phyloP scores from a whole-genome alignment of 2,888 invertebrate genomes.

The Orthosia incerta region DNA sequence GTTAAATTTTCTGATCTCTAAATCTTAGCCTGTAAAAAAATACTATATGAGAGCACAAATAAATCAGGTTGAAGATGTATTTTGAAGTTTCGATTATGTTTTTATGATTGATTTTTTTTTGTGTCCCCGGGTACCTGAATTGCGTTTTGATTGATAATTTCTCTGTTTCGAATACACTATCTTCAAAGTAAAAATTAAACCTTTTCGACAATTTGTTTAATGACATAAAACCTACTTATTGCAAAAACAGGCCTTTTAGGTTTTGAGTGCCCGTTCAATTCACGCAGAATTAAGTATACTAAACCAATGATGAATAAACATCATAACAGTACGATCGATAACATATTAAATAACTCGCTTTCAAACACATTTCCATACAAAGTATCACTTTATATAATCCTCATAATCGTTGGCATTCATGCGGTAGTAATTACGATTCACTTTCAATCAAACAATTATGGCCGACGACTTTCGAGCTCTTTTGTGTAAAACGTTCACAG shows the following conservation, averaged over 20 bases:
- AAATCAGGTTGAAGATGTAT: neutral
- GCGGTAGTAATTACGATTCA: slow-evolving; percentile 58
- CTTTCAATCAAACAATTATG: slow-evolving; percentile 57
- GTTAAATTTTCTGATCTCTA: neutral
- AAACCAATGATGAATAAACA: neutral
- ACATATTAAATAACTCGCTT: slow-evolving; percentile 39
- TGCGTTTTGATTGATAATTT: no score
- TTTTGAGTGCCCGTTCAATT: no score
- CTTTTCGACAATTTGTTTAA: no score
- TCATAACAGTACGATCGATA: neutral
- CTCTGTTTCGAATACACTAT: no score
- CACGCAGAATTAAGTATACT: neutral
- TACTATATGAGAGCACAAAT: no score
- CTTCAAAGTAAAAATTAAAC: neutral
- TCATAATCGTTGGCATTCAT: slow-evolving; percentile 39
- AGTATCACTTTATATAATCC: slow-evolving; percentile 45
- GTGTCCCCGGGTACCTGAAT: no score
- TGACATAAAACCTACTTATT: no score
- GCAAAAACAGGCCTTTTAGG: no score
- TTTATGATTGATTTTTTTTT: no score
- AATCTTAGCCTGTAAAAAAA: neutral
- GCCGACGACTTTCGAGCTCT: slow-evolving; percentile 48
- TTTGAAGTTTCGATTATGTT: neutral
- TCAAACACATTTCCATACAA: slow-evolving; percentile 37
- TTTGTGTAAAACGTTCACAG: slow-evolving; percentile 14